These are phyloP conservation scores for Leptoclinus maculatus DNA, from an alignment of 2,797 vertebrate genomes.

Conservation along the genomic window DNA sequence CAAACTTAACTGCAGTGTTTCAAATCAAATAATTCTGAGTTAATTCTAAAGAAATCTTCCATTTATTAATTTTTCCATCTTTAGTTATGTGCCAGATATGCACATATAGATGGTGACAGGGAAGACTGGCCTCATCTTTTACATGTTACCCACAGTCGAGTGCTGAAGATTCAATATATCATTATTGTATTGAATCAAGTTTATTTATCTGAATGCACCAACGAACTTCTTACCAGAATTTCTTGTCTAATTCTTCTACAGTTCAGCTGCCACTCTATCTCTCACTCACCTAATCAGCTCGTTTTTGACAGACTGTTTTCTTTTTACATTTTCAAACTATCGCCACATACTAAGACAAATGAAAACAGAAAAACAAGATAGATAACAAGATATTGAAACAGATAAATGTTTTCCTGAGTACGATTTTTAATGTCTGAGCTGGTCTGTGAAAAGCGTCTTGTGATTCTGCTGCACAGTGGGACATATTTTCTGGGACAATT, in stretches of 20 bases:
- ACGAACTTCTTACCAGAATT: not conserved
- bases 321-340: not conserved
- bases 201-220: not conserved
- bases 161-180: not conserved
- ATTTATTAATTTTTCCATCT: not conserved
- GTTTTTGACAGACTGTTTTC: not conserved
- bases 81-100: not conserved
- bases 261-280: too few relatives aligned
- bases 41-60: not conserved
- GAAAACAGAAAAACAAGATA: not conserved
- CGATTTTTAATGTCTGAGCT: not conserved
- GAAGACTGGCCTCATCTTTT: not conserved
- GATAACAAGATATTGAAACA: not conserved
- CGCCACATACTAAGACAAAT: not conserved
- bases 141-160: not conserved
- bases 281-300: too few relatives aligned
- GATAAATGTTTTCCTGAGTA: not conserved
- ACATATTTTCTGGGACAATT: slow-evolving; percentile 11
- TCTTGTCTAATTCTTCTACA: not conserved
- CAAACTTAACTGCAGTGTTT: too few relatives aligned
- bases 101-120: not conserved
- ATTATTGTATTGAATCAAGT: not conserved
- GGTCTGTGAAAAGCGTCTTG: not conserved
- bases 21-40: not conserved
- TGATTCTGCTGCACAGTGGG: slow-evolving; percentile 12